Evolutionary conservation across 2,797 vertebrate genomes (phyloP), one percentile per base, ranked within the genome.

Genomic region (Rhabdophis nuchalis): DNA sequence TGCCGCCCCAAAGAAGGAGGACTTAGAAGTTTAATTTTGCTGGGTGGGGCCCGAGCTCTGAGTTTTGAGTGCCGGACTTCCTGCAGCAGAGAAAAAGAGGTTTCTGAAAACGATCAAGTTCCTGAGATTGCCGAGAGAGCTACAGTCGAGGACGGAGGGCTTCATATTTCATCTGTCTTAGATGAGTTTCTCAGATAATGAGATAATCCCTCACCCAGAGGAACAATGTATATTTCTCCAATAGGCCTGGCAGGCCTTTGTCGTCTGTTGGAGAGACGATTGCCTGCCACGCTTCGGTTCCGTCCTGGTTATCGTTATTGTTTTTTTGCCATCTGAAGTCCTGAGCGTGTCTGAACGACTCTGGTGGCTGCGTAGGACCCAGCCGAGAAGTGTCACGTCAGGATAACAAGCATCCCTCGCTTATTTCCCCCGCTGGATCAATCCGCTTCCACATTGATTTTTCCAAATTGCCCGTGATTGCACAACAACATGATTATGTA

Each of bases 201-300:
- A 41, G 50, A 72, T 29, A 57, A 77, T 50, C 52, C n/a, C 52
- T 77, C 53, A 27, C 23, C 46, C 36, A 6, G 85, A 92, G 50
- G 25, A 56, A 60, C 1, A 41, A 18, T 85, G 36, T 89, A 46
- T 82, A 27, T 89, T 50, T 61, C 52, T 86, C 56, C 64, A 32
- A 27, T 32, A 23, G 11, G 13, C 57, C 0, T 27, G 8, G 58
- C 25, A 10, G 10, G 58, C 58, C 27, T 27, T 27, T 9, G 7
- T 58, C 2, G 23, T 9, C 36, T 7, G n/a, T 89, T 92, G 94
- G 87, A 94, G 91, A 90, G 91, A 87, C 89, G 89, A 88, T 87
- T 85, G 93, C 94, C 93, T 94, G 94, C 93, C 93, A 90, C 93
- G 92, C 68, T 88, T 53, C 93, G 1, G 93, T 92, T 94, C 87